These are phyloP conservation scores for Ophiothrix spiculata DNA, from an alignment of 35 echinoderm and acorn worm species.

Conservation along the genomic window DNA sequence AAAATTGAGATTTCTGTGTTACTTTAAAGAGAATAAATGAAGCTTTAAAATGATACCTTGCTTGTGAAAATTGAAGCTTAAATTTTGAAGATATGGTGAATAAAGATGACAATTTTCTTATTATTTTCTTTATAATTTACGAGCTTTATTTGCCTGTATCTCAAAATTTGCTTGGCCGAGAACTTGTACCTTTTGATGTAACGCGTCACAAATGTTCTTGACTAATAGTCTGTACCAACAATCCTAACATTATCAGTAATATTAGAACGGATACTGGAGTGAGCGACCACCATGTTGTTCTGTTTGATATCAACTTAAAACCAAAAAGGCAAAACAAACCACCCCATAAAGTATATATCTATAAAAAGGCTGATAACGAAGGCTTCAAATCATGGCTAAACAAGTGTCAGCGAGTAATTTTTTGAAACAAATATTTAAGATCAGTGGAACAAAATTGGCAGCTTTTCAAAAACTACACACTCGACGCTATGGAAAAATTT, in stretches of 20 bases:
- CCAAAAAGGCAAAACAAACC: conserved; percentile 27
- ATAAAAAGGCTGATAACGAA: conserved; percentile 22
- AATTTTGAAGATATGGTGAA: no score
- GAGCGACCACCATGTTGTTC: not conserved
- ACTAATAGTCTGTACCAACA: conserved; percentile 1
- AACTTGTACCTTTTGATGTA: no score
- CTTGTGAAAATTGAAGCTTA: no score
- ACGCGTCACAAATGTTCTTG: no score
- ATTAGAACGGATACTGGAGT: not conserved
- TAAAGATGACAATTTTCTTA: no score
- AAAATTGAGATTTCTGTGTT: no score
- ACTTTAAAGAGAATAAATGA: no score
- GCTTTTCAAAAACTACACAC: conserved; percentile 19
- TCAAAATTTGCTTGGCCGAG: no score
- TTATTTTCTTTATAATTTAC: no score
- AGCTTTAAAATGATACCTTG: no score
- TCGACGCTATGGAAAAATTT: not conserved
- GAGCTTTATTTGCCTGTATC: no score
- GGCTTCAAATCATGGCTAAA: conserved; percentile 14
- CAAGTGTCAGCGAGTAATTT: not conserved
- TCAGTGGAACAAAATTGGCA: conserved; percentile 1
- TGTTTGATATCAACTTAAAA: conserved; percentile 19
- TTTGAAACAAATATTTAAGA: not conserved
- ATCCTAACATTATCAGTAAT: no score
- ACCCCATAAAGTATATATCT: not conserved